phyloP scores from a whole-genome alignment of 2,888 invertebrate species.

The Acheta domesticus region DNA sequence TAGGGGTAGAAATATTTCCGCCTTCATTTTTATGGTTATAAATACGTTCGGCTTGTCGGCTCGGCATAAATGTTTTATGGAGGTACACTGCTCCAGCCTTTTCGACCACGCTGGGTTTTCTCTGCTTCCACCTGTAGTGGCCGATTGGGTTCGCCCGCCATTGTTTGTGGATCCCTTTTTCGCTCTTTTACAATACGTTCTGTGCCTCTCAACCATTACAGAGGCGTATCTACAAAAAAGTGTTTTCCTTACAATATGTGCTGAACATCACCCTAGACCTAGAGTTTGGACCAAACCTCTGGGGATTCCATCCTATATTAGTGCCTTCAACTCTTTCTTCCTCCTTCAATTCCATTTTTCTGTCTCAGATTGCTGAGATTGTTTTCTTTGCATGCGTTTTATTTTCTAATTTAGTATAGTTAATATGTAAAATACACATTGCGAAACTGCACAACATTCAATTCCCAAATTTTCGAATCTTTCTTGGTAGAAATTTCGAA shows the following conservation, averaged over 20 bases:
- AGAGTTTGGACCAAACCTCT: too few relatives aligned
- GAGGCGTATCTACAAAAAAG: not conserved
- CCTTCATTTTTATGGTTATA: not conserved
- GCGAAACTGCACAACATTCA: too few relatives aligned
- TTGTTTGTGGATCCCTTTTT: not conserved
- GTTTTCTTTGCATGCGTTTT: too few relatives aligned
- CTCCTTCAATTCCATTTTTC: too few relatives aligned
- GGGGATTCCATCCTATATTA: too few relatives aligned
- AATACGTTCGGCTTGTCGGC: not conserved
- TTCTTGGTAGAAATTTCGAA: too few relatives aligned
- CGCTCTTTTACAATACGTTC: not conserved
- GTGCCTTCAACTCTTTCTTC: too few relatives aligned
- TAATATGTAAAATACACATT: too few relatives aligned
- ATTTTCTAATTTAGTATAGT: too few relatives aligned
- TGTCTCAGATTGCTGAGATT: too few relatives aligned
- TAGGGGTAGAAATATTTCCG: not conserved
- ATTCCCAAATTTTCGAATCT: too few relatives aligned
- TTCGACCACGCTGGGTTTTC: not conserved
- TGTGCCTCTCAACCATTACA: not conserved
- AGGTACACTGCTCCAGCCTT: not conserved
- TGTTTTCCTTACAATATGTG: not conserved
- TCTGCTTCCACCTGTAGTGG: not conserved
- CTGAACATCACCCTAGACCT: too few relatives aligned
- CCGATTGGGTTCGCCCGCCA: not conserved
- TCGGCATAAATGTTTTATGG: slow-evolving; percentile 7